Base-by-base conservation (phyloP, 2,113 vertebrate species). In the Crocuta crocuta region DNA sequence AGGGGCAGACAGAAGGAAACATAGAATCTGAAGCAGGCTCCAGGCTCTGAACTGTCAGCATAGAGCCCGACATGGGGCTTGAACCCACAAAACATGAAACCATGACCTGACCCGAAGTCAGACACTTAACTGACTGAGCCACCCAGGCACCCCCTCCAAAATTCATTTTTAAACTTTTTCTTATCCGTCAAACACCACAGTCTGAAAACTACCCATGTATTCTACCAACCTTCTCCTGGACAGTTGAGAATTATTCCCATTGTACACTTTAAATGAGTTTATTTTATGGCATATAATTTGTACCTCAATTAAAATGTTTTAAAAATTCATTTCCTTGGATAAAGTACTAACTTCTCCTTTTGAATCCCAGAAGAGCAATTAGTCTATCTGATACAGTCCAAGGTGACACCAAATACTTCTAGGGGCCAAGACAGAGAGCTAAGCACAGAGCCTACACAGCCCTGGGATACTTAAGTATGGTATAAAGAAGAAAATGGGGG, bases 111-210 rank as follows among this genome's bases (percentile, higher is more conserved):
- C 21, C 58, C 7, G 3, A 61, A 61, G 21, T 24, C 19, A 8
- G 58, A 61, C 58, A 61, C 58, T 61, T 61, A 61, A 61, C 58
- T 17, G 17, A 61, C 58, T 61, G 58, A 61, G 58, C 21, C 21
- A 61, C 58, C 19, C 21, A 61, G 58, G 21, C 58, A 23, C 58
- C 58, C 21, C 58, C 43, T 19, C 24, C 70, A 1, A 63, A 89
- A 76, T 96, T 95, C 86, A 96, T 86, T 81, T 97, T 97, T 85
- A 24, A 95, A 71, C 17, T 87, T 98, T 80, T 95, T 96, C 76
- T 92, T 83, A 63, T 81, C 55, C 78, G 96, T 94, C 26, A 83
- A 98, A 91, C n/a, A 97, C 13, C n/a, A 53, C 3, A 96, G 23
- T 89, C 65, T 93, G 58, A 73, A 97, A 97, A 96, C 63, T 33